Evolutionary conservation across 2,888 invertebrate genomes (phyloP), one percentile per base, ranked within the genome.

Genomic region (Tuberolachnus salignus): DNA sequence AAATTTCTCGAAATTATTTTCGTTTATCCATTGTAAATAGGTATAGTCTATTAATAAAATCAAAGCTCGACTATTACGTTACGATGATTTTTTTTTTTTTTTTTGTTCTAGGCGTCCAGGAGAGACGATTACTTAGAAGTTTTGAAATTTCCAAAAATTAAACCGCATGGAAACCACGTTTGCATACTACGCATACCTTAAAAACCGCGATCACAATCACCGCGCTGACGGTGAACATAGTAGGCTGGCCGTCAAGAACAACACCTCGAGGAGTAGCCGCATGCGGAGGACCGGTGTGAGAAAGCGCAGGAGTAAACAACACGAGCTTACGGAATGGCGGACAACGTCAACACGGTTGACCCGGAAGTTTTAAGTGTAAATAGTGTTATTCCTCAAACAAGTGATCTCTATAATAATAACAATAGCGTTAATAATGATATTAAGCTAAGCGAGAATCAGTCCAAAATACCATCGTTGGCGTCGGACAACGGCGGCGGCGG

Each of bases 81-180:
- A n/a, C n/a, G n/a, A n/a, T n/a, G n/a, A n/a, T n/a, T n/a, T n/a
- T n/a, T n/a, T n/a, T n/a, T n/a, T n/a, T n/a, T n/a, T n/a, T 3
- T 55, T 42, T 55, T 70, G 8, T 53, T 67, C 13, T 51, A 78
- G 69, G 78, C n/a, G 59, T 59, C 49, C 21, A 11, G 21, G 42
- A 23, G 51, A 42, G 59, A 69, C 67, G 10, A 16, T 19, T 21
- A 49, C 19, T 59, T 51, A 16, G 67, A 69, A 69, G 26, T 46
- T 9, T 69, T 51, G 69, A 61, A 8, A 78, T 78, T 78, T 51
- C 23, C 3, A 59, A 67, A 69, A 78, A 78, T 69, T 78, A 61
- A 78, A 78, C 78, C 78, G 78, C 78, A 78, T 78, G 78, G 78
- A 78, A 78, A 78, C 78, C 69, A 78, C 64, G 49, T 78, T 51